These are phyloP conservation scores for Strigamia crassipes DNA, from an alignment of 2,888 invertebrate genomes.

Conservation along the genomic window DNA sequence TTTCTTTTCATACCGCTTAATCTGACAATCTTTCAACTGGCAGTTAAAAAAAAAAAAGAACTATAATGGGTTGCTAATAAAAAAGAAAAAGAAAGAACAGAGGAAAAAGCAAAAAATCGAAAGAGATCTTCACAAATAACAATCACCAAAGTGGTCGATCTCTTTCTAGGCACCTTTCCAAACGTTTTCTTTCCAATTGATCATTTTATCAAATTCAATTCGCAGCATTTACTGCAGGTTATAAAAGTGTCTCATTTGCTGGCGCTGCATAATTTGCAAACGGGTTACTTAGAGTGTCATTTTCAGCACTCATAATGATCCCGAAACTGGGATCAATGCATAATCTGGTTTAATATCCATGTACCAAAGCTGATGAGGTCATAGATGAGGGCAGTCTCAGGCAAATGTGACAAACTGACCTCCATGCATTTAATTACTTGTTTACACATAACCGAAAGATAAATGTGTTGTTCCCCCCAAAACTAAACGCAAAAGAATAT, in stretches of 20 bases:
- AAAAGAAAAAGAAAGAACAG: background rate
- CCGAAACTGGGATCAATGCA: slow-evolving; percentile 23
- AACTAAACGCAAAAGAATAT: background rate
- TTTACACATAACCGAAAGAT: slow-evolving; percentile 8
- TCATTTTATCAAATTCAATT: background rate
- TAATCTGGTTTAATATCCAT: slow-evolving; percentile 31
- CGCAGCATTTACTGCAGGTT: background rate
- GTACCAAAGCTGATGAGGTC: slow-evolving; percentile 30
- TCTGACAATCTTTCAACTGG: slow-evolving; percentile 13
- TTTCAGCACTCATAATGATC: slow-evolving; percentile 7
- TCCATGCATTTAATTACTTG: background rate
- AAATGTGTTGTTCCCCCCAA: background rate
- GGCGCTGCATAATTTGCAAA: background rate
- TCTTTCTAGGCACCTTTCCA: background rate
- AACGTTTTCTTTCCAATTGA: background rate
- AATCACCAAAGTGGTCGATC: background rate
- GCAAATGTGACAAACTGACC: background rate
- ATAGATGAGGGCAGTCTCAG: background rate
- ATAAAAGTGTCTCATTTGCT: background rate
- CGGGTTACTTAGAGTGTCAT: background rate
- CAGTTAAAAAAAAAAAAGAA: background rate
- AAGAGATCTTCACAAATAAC: slow-evolving; percentile 19
- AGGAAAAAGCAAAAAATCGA: background rate
- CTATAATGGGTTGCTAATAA: background rate
- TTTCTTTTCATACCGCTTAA: slow-evolving; percentile 19